Evolutionary conservation across 2,797 vertebrate species (phyloP).

Genomic region (Falco biarmicus): DNA sequence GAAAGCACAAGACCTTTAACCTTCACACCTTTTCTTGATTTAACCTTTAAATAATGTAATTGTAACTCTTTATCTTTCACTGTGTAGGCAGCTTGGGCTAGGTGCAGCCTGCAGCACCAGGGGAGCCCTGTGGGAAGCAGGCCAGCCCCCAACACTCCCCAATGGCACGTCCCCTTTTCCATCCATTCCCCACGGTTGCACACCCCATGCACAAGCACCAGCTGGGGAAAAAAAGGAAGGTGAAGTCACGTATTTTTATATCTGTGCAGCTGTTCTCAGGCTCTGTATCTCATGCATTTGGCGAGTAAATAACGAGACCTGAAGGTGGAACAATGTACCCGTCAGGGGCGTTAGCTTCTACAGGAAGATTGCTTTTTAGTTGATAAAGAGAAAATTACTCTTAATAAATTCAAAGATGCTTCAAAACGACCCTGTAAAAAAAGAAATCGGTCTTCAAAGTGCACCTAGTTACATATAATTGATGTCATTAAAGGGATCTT

Average conservation of each 20-base stretch:
- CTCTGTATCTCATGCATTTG: not conserved
- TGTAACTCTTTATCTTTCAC: not conserved
- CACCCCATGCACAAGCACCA: not conserved
- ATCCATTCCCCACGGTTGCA: not conserved
- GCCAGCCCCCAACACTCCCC: not conserved
- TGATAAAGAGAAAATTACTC: conserved; percentile 40
- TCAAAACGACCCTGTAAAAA: conserved; percentile 53
- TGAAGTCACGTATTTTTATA: not conserved
- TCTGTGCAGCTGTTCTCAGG: not conserved
- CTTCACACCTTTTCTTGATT: not conserved
- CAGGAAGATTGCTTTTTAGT: not conserved
- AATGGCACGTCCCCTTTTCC: not conserved
- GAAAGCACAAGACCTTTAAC: not conserved
- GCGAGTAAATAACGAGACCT: conserved; percentile 46
- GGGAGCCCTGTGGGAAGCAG: not conserved
- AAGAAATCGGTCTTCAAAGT: conserved; percentile 37
- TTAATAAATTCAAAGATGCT: conserved; percentile 50
- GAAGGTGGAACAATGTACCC: conserved; percentile 51
- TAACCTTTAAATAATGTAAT: not conserved
- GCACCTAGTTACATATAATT: conserved; percentile 55
- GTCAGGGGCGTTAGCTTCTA: not conserved
- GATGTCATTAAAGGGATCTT: conserved; percentile 46
- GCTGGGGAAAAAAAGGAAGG: not conserved
- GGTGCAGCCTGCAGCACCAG: not conserved
- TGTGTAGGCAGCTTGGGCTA: not conserved